Evolutionary conservation across 1,140 invertebrate genomes (phyloP), one percentile per base, ranked within the genome.

Genomic region (Marisa cornuarietis): DNA sequence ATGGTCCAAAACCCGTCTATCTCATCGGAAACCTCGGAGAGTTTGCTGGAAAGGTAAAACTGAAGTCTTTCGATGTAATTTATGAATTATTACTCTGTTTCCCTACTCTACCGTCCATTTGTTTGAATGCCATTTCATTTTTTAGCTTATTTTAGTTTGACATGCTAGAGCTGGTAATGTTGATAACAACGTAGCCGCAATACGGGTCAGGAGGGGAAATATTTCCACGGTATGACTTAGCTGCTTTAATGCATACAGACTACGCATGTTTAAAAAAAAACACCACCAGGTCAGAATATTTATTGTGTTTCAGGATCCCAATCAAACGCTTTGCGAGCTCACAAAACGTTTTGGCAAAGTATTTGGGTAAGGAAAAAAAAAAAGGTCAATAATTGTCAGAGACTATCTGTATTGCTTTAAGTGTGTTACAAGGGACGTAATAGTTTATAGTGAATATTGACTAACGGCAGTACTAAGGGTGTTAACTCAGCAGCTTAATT

Each of bases 301-400:
- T 52, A 26, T 68, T 13, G 14, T 68, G 51, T 84, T 86, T 66
- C 78, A 84, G 83, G 73, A 78, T 65, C 81, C 84, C 11, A 58
- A 83, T 54, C 72, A 81, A 10, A 81, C 81, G 9, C 84, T 86
- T 74, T 76, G 80, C 22, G 54, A 75, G 52, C 84, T 81, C 81
- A 80, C 78, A 71, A 80, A 79, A 42, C 80, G 51, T 22, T 86
- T 81, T 71, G 85, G 85, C 74, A 83, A 83, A 52, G 73, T 86
- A 8, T 86, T 77, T 72, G 85, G 85, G 85, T 86, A 80, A 72
- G 80, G 73, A 13, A 26, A 24, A 54, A 49, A 62, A 24, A 13
- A 31, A 26, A 58, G 10, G 18, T 13, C 20, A 6, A 49, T 16
- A 78, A 52, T 68, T 61, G 20, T 42, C 58, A 42, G 31, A 4